A percentile compares a stretch with the other conserved stretches of the same genome.
These are phyloP conservation scores for Hippocampus abdominalis DNA, from an alignment of 2,113 vertebrate genomes.

Conservation along the genomic window DNA sequence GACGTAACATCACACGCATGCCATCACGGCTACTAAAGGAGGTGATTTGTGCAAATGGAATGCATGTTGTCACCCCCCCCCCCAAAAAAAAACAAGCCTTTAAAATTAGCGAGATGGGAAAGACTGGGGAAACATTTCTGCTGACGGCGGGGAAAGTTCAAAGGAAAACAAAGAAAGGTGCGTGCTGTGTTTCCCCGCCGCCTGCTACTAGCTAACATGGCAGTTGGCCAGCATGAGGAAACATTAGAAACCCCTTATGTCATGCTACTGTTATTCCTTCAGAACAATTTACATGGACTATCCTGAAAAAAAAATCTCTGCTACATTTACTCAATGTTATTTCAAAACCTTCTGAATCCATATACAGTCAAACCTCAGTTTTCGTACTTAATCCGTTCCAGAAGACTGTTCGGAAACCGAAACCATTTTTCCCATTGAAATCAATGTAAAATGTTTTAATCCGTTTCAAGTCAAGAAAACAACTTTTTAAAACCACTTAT, in stretches of 20 bases:
- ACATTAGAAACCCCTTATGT: not conserved
- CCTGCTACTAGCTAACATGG: slow-evolving; percentile 54
- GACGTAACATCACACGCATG: slow-evolving; percentile 24
- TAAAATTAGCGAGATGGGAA: slow-evolving; percentile 40
- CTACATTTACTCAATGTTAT: too few relatives aligned
- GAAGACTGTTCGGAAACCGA: too few relatives aligned
- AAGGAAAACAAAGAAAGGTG: slow-evolving; percentile 38
- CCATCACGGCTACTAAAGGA: slow-evolving; percentile 38
- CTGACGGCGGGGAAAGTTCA: slow-evolving; percentile 64
- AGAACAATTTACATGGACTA: not conserved
- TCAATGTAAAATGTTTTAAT: too few relatives aligned
- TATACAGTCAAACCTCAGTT: too few relatives aligned
- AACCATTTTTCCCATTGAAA: too few relatives aligned
- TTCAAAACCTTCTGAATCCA: too few relatives aligned
- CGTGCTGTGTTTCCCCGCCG: slow-evolving; percentile 48
- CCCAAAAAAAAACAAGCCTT: slow-evolving; percentile 46
- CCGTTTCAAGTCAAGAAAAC: too few relatives aligned
- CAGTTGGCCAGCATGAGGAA: slow-evolving; percentile 24
- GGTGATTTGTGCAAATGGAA: slow-evolving; percentile 64
- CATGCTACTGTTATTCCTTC: not conserved
- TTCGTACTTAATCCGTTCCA: too few relatives aligned
- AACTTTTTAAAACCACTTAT: too few relatives aligned
- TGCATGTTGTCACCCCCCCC: slow-evolving; percentile 51
- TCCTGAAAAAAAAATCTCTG: too few relatives aligned
- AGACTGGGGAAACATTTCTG: slow-evolving; percentile 48